Percentiles rank a stretch among this genome's conserved stretches.
phyloP scores from a whole-genome alignment of 1,140 invertebrate species.

The Pseudomyrmex pallidus region DNA sequence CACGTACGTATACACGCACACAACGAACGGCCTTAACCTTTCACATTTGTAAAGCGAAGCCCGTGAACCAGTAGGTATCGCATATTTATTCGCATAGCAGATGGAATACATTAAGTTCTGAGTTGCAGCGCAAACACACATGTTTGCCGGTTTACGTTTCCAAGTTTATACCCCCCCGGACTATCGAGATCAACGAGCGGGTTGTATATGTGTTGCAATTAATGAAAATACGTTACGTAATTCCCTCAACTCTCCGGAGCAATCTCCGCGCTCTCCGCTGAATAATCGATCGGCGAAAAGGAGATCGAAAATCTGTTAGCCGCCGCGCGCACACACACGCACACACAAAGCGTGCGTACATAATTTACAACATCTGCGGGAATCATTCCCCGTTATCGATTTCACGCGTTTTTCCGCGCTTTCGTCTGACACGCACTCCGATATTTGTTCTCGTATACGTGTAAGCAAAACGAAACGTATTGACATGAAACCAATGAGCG shows the following conservation, averaged over 20 bases:
- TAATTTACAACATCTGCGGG: neutral
- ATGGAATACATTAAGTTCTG: slow-evolving; percentile 29
- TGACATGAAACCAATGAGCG: slow-evolving; percentile 33
- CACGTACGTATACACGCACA: neutral
- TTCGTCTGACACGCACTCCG: neutral
- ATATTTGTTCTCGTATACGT: slow-evolving; percentile 10
- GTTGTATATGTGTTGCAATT: slow-evolving; percentile 21
- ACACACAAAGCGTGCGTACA: too few species aligned
- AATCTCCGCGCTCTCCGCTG: neutral
- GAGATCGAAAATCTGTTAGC: neutral
- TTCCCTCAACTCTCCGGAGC: neutral
- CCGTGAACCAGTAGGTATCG: slow-evolving; percentile 44
- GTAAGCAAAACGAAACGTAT: slow-evolving; percentile 8
- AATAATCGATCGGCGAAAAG: neutral
- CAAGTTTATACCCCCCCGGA: slow-evolving; percentile 6
- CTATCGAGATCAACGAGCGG: slow-evolving; percentile 15
- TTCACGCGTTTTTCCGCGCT: neutral
- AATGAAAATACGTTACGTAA: slow-evolving; percentile 17
- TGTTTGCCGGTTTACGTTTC: neutral
- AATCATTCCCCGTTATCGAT: neutral
- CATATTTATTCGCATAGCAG: slow-evolving; percentile 16
- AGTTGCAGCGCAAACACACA: neutral
- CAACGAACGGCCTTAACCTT: slow-evolving; percentile 59
- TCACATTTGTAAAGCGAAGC: slow-evolving; percentile 51
- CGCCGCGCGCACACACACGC: too few species aligned